These are phyloP conservation scores for Myrmecobius fasciatus DNA, from an alignment of 2,113 vertebrate species.

Conservation along the genomic window DNA sequence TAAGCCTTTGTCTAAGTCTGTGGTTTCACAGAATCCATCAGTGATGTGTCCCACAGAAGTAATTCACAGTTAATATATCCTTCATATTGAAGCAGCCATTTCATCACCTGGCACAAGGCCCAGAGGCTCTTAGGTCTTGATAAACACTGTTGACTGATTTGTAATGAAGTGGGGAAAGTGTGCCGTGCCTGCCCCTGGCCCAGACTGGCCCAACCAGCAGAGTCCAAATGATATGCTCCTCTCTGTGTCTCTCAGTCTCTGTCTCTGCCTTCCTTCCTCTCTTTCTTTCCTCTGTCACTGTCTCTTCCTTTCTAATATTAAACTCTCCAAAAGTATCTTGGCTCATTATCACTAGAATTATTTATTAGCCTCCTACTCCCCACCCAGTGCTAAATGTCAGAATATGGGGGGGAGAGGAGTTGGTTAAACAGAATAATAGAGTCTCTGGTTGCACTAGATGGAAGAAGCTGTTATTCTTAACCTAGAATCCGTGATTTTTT, in stretches of 20 bases:
- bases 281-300: neutral
- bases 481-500: neutral
- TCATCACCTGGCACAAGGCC: neutral
- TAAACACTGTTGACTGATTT: neutral
- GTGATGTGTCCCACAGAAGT: neutral
- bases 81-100: neutral
- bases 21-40: neutral
- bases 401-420: neutral
- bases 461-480: neutral
- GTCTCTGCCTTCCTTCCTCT: neutral
- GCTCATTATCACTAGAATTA: neutral
- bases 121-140: neutral
- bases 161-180: neutral
- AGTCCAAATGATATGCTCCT: neutral
- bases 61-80: constrained; percentile 3
- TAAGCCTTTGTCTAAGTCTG: neutral
- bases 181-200: neutral
- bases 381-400: neutral
- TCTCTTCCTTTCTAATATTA: neutral
- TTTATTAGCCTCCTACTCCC: neutral
- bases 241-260: neutral
- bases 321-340: neutral
- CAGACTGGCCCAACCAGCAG: neutral
- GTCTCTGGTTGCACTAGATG: neutral
- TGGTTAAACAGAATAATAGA: neutral